Base-by-base conservation (phyloP, 2,888 invertebrate species). In the Caenorhabditis sp. region DNA sequence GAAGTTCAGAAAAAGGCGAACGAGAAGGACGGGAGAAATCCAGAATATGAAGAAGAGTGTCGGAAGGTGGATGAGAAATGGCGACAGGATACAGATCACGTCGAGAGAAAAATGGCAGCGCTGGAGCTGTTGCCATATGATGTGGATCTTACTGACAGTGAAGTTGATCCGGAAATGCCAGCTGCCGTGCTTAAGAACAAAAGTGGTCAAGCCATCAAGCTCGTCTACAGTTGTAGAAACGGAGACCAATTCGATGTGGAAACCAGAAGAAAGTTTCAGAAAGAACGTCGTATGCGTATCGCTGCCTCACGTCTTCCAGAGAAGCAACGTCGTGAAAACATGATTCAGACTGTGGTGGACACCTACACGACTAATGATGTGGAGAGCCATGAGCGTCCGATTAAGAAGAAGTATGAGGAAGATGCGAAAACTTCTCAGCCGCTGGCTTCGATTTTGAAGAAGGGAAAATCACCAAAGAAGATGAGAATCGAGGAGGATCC, bases 101-200 rank as follows among this genome's bases (percentile, higher is more conserved):
- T 75, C 0, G 81, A 85, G 35, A 22, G 49, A n/a, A 61, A 74
- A 35, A 81, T 81, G 79, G 70, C 69, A 2, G 74, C 81, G n/a
- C 35, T 81, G 54, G 84, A 81, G 38, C 26, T 81, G 31, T 59
- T 81, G 12, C 81, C 81, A 5, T 81, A 79, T 61, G 84, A 85
- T 12, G 77, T 81, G 31, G 82, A 84, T 28, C 70, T 84, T 35
- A 84, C 84, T 8, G 84, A 84, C 44, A 80, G 80, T 35, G 84
- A 84, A 69, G 80, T 84, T 22, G 84, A 84, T 66, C 84, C 84
- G 7, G 84, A 84, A 63, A 84, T 84, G 84, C 84, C 84, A 4
- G 84, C 84, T 22, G 80, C 74, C 0, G 84, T 84, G 35, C 31
- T 84, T 19, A 84, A 84, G 24, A 54, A 84, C 28, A 77, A 84